Evolutionary conservation across 2,888 invertebrate species (phyloP), one percentile per base, ranked within the genome.

Genomic region (Mongoloraphidia duomilia): DNA sequence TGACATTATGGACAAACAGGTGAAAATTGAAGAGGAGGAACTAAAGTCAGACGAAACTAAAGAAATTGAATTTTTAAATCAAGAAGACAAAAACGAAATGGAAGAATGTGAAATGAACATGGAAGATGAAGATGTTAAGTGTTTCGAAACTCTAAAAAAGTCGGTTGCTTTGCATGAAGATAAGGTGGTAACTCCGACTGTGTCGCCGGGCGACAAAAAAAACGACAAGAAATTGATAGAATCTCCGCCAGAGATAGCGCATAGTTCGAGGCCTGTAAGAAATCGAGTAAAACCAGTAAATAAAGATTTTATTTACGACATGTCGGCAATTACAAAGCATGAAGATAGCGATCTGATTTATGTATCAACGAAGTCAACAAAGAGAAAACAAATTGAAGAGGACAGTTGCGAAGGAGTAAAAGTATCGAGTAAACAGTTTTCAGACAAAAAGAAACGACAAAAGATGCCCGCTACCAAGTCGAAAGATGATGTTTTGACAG

Each of bases 251-350:
- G 71, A 67, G 26, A 26, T 6, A 6, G 26, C 26, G 26, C 26
- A 26, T 26, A 61, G 56, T 59, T 9, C 66, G 65, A 59, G 75
- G 54, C 81, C 82, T 2, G 74, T 79, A 11, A 72, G 83, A 38
- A 80, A 80, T 62, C 76, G 78, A 53, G 71, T 77, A 1, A 81
- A 78, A 63, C 74, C 75, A 9, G 73, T 77, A 54, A 74, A 78
- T 60, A 79, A 78, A 59, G 83, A 84, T 65, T 84, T 83, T 61
- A 77, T 83, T 56, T 84, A 83, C 59, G 83, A 83, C 66, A 66
- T 82, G 54, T 76, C 78, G 35, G 62, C 62, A 38, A 59, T 62
- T 26, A 46, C 57, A 43, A 60, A 59, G 49, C 50, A 26, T 6
- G 34, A 48, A 12, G 48, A 42, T 37, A 46, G 10, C 11, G 33